phyloP scores from a whole-genome alignment of 2,113 vertebrate species.

The Chlamydotis undulata region DNA sequence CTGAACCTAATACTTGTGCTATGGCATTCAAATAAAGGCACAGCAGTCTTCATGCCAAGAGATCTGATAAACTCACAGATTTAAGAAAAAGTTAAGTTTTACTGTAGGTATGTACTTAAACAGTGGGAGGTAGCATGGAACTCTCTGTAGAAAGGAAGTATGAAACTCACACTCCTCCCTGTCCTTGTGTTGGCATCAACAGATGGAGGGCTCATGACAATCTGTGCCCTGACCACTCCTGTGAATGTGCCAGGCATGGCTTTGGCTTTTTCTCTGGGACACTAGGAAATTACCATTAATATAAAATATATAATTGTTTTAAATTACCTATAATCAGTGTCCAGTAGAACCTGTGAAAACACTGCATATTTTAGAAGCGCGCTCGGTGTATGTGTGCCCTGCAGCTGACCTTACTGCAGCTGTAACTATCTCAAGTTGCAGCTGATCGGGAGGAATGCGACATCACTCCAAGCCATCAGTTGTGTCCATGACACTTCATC shows the following conservation, averaged over 20 bases:
- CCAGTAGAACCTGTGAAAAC: constrained; percentile 12
- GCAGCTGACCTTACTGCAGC: background rate
- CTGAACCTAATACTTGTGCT: constrained; percentile 48
- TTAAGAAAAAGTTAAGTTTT: background rate
- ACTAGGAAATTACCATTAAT: constrained; percentile 29
- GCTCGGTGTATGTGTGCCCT: background rate
- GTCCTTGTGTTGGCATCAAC: constrained; percentile 36
- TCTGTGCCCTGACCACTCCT: constrained; percentile 48
- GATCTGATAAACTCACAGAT: constrained; percentile 25
- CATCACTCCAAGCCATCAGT: background rate
- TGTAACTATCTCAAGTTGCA: constrained; percentile 5
- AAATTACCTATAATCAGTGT: background rate
- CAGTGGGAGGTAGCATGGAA: background rate
- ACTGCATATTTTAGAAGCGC: background rate
- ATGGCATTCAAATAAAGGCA: constrained; percentile 44
- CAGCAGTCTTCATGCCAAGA: constrained; percentile 10
- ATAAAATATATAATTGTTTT: constrained; percentile 6
- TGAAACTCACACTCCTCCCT: constrained; percentile 37
- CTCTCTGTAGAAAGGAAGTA: background rate
- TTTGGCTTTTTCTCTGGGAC: constrained; percentile 41
- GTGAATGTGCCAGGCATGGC: constrained; percentile 24
- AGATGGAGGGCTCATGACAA: constrained; percentile 35
- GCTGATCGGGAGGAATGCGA: background rate
- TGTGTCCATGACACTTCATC: background rate
- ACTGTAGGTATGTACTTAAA: background rate